Base-by-base conservation (phyloP, 1,140 invertebrate species). In the Armadillidium nasatum region DNA sequence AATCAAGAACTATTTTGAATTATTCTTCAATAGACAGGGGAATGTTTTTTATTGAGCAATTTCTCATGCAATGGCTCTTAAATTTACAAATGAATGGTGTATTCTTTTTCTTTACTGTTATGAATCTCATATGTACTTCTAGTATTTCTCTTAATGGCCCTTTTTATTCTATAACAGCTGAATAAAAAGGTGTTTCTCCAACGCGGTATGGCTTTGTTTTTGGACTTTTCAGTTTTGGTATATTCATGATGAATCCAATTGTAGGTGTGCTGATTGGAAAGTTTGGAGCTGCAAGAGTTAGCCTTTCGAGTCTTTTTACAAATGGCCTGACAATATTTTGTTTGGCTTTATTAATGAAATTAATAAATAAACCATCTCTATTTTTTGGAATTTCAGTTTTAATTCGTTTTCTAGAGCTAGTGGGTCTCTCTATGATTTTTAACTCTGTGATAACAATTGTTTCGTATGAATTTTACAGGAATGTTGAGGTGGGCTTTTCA, bases 181-280 rank as follows among this genome's bases (percentile, higher is more conserved):
- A 73, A 19, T 10, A 46, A 4, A 73, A 73, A 73, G 72, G 72
- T 22, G 44, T 60, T n/a, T 19, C 44, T 33, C 7, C 72, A 11
- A 73, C 72, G n/a, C 21, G 50, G 22, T 73, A 73, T 19, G 72
- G 72, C 22, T 73, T 73, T 33, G 72, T 73, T 7, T 73, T 73
- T 43, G 72, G 72, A 10, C 7, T 73, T 33, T 73, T 73, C n/a
- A 60, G 67, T 13, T 22, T 73, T n/a, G 72, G 43, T 10, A 33
- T 73, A 54, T 73, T 73, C 45, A 33, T 33, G 1, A 45, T 73
- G 15, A n/a, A 60, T 54, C 54, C 46, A 33, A 23, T 60, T 19
- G 19, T 54, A 0, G 54, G 67, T 9, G 72, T 46, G 11, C 23
- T 60, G 19, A 22, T 60, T 10, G 13, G 54, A 19, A 60, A 46